phyloP scores from a whole-genome alignment of 2,888 invertebrate species.

The Lycia hirtaria region DNA sequence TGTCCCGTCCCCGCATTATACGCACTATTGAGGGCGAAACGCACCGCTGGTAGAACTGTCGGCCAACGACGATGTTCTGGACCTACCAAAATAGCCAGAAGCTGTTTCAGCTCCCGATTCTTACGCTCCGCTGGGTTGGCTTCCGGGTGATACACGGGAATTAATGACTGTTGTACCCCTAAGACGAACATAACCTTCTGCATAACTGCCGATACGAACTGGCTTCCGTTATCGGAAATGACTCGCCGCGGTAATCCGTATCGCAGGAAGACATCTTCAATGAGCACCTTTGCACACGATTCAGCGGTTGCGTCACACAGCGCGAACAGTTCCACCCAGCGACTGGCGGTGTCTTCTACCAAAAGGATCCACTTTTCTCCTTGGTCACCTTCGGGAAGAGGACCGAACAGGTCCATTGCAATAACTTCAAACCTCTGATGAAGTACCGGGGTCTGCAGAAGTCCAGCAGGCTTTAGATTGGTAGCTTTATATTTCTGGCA shows the following conservation, averaged over 20 bases:
- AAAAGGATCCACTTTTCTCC: constrained; percentile 37
- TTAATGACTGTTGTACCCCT: constrained; percentile 37
- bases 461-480: background rate
- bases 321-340: constrained; percentile 41
- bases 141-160: constrained; percentile 55
- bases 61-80: background rate
- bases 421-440: constrained; percentile 29
- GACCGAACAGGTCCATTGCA: constrained; percentile 44
- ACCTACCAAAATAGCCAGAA: too few relatives aligned
- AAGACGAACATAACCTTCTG: too few relatives aligned
- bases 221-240: constrained; percentile 43
- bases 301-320: constrained; percentile 29
- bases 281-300: background rate
- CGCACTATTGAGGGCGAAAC: too few relatives aligned
- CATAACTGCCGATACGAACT: constrained; percentile 43
- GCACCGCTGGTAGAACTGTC: background rate
- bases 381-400: constrained; percentile 7
- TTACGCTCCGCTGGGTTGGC: constrained; percentile 22
- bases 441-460: background rate
- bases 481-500: background rate
- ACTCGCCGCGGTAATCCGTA: constrained; percentile 42
- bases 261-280: constrained; percentile 21
- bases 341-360: constrained; percentile 40
- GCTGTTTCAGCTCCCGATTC: background rate
- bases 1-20: too few relatives aligned